phyloP scores from a whole-genome alignment of 2,888 invertebrate species.

The Oscheius sp. region DNA sequence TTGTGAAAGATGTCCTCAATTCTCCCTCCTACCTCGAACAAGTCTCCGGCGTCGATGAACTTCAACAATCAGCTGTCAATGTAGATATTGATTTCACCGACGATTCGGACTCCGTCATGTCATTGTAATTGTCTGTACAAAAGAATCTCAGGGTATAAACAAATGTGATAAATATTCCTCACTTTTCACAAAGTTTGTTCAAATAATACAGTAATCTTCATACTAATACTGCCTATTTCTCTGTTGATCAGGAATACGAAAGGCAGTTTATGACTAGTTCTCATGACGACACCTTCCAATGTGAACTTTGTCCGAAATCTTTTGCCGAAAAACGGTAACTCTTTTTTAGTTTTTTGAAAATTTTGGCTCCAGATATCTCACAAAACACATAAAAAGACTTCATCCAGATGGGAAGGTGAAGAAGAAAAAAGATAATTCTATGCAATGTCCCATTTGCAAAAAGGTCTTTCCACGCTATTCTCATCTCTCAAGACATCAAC shows the following conservation, averaged over 20 bases:
- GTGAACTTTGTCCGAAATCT: constrained; percentile 29
- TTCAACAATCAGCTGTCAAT: constrained; percentile 70
- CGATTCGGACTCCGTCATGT: constrained; percentile 29
- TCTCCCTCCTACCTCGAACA: constrained; percentile 83
- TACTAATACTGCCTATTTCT: too few species aligned
- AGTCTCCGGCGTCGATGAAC: constrained; percentile 80
- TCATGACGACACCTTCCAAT: constrained; percentile 20
- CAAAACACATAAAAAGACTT: constrained; percentile 44
- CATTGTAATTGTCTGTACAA: constrained; percentile 21
- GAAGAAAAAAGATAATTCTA: constrained; percentile 21
- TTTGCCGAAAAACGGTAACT: constrained; percentile 28
- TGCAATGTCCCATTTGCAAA: constrained; percentile 50
- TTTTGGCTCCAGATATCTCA: constrained; percentile 39
- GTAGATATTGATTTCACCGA: constrained; percentile 50
- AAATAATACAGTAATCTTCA: too few species aligned
- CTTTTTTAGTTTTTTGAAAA: background rate
- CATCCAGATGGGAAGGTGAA: constrained; percentile 34
- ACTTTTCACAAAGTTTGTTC: too few species aligned
- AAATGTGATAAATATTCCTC: background rate
- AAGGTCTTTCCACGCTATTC: constrained; percentile 53
- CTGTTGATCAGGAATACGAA: too few species aligned
- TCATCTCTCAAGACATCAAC: constrained; percentile 55
- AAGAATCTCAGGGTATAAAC: too few species aligned
- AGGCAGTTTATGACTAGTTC: too few species aligned
- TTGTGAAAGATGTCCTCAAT: constrained; percentile 69